Evolutionary conservation across 2,888 invertebrate genomes (phyloP).

Genomic region (Cerastis leucographa): DNA sequence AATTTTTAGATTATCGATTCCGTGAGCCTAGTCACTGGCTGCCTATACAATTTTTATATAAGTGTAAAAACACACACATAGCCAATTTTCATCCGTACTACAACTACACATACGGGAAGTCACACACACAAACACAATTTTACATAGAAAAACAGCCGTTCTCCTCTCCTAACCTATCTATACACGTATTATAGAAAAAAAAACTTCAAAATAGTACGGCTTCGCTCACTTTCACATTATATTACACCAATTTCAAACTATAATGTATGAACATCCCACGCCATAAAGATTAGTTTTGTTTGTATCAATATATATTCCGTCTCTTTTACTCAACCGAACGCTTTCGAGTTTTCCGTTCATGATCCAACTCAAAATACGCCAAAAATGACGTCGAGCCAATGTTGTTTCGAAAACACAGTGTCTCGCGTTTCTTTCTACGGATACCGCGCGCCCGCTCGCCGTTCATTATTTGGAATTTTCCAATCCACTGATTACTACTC

Average conservation of each 20-base stretch:
- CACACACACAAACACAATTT: constrained; percentile 81
- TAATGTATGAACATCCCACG: constrained; percentile 76
- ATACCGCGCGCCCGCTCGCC: constrained; percentile 84
- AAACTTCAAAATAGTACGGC: constrained; percentile 90
- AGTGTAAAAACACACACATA: constrained; percentile 80
- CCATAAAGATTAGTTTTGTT: constrained; percentile 84
- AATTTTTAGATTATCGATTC: constrained; percentile 89
- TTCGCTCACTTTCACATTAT: constrained; percentile 80
- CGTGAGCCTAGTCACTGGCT: constrained; percentile 78
- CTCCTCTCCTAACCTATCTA: constrained; percentile 82
- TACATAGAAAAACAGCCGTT: constrained; percentile 89
- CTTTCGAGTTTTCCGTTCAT: constrained; percentile 90
- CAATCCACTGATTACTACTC: constrained; percentile 90
- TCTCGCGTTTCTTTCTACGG: constrained; percentile 87
- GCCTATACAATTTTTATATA: constrained; percentile 85
- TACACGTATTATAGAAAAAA: constrained; percentile 85
- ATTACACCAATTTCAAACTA: constrained; percentile 80
- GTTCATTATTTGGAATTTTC: constrained; percentile 91
- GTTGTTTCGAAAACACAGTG: constrained; percentile 90
- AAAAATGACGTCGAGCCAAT: constrained; percentile 90
- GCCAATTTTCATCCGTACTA: constrained; percentile 76
- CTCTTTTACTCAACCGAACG: constrained; percentile 87
- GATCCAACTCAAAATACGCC: constrained; percentile 91
- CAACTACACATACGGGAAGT: constrained; percentile 88
- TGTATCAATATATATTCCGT: constrained; percentile 74